phyloP scores from a whole-genome alignment of 2,888 invertebrate genomes.

The Cerastis rubricosa region DNA sequence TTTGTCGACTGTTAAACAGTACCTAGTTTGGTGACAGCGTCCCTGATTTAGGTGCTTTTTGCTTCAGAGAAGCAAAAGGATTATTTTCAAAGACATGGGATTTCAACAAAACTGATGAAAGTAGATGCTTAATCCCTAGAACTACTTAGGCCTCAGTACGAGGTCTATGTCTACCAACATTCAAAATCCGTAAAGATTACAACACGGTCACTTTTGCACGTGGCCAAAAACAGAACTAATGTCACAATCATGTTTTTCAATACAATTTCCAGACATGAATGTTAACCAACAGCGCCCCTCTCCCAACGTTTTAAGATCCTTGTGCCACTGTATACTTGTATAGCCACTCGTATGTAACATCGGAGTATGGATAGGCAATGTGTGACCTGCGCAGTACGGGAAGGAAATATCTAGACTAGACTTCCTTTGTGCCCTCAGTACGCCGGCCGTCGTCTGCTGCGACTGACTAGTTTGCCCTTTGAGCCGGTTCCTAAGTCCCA shows the following conservation, averaged over 20 bases:
- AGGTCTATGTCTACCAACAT: not conserved
- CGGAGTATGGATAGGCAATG: conserved; percentile 15
- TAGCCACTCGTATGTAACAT: not conserved
- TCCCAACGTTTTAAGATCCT: not conserved
- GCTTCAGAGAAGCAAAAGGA: too few species aligned
- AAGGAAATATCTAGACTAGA: not conserved
- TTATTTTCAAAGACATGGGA: too few species aligned
- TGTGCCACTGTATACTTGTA: not conserved
- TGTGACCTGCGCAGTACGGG: conserved; percentile 20
- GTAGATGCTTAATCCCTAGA: too few species aligned
- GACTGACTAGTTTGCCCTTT: not conserved
- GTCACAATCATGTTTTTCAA: not conserved
- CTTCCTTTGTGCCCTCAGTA: not conserved
- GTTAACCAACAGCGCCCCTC: not conserved
- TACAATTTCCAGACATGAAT: not conserved
- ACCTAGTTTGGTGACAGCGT: too few species aligned
- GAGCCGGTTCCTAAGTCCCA: not conserved
- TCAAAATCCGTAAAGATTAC: too few species aligned
- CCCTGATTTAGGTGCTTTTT: too few species aligned
- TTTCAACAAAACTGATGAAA: too few species aligned
- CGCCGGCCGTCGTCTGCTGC: not conserved
- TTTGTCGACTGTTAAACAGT: too few species aligned
- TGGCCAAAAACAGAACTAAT: not conserved
- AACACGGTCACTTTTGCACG: not conserved
- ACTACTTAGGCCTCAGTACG: too few species aligned